Conservation (phyloP, 2,113 vertebrate species). For the Petromus typicus region DNA sequence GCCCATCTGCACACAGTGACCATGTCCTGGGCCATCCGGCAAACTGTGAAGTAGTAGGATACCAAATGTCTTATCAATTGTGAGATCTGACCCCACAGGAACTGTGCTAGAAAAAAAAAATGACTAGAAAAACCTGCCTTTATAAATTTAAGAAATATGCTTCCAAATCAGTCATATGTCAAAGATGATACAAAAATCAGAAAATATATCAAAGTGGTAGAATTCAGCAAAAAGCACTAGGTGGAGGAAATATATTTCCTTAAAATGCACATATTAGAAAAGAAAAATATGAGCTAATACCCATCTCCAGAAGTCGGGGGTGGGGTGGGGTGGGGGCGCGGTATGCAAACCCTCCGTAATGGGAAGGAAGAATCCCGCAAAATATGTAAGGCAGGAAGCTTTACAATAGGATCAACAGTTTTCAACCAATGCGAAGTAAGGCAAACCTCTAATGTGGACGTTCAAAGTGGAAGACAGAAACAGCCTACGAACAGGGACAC, state of each 20-base stretch:
- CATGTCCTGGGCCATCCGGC: background rate
- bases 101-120: background rate
- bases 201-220: background rate
- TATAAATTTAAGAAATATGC: background rate
- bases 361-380: background rate
- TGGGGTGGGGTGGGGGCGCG: no score
- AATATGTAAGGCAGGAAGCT: background rate
- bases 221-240: background rate
- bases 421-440: background rate
- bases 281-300: background rate
- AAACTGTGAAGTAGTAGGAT: slow-evolving; percentile 46
- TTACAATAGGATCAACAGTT: background rate
- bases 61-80: background rate
- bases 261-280: background rate
- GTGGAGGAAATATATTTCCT: background rate
- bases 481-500: background rate
- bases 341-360: background rate
- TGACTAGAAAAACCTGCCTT: background rate
- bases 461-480: background rate
- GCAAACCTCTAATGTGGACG: background rate
- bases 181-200: background rate
- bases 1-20: background rate
- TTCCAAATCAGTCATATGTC: background rate
- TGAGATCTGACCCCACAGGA: background rate
- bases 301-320: background rate